Percentiles rank a stretch among this genome's conserved stretches.
These are phyloP conservation scores for Gastrophysa polygoni DNA, from an alignment of 2,888 invertebrate species.

Conservation along the genomic window DNA sequence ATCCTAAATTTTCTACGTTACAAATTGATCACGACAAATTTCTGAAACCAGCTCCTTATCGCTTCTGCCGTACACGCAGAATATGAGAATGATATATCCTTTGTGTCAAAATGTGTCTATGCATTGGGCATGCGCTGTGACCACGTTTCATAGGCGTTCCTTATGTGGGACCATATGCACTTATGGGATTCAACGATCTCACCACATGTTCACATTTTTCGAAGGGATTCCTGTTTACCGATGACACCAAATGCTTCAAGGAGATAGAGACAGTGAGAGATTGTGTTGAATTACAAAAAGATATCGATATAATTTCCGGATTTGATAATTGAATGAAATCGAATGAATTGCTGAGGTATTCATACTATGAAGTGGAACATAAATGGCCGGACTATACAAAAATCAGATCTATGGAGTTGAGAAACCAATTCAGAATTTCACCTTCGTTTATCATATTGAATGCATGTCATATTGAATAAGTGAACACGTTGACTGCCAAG, in stretches of 20 bases:
- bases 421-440: not conserved
- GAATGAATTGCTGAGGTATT: not conserved
- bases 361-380: not conserved
- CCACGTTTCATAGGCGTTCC: too few species aligned
- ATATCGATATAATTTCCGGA: not conserved
- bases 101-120: too few species aligned
- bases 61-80: too few species aligned
- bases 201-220: not conserved
- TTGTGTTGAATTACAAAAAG: not conserved
- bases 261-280: not conserved
- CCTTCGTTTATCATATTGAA: not conserved
- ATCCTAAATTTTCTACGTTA: too few species aligned
- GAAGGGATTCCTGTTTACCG: not conserved
- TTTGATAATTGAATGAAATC: not conserved
- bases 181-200: too few species aligned
- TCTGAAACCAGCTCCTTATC: too few species aligned
- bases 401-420: not conserved
- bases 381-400: not conserved
- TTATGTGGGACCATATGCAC: too few species aligned
- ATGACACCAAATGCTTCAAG: not conserved
- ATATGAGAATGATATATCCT: too few species aligned
- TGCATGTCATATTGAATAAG: too few species aligned
- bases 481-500: too few species aligned
- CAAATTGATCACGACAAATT: too few species aligned
- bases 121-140: too few species aligned